Evolutionary conservation across 1,140 invertebrate species (phyloP), one percentile per base, ranked within the genome.

Genomic region (Drosophila sp.): DNA sequence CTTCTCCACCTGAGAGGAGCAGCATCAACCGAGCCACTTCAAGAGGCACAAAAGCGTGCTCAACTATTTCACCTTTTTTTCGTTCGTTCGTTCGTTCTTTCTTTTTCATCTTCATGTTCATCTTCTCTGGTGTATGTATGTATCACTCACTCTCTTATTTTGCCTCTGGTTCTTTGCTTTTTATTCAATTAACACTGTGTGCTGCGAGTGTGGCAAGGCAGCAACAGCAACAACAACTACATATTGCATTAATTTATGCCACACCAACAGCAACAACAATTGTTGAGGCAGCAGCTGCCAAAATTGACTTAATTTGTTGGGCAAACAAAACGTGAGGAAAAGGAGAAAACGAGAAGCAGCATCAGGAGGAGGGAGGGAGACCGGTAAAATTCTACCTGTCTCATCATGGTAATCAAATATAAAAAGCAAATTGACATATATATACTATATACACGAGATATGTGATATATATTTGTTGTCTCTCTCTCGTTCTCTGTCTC

Each of bases 31-130:
- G 30, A 23, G 32, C 30, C 32, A 58, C 56, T 58, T 58, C n/a
- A 38, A 57, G 32, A 33, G 66, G 72, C 74, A 62, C 75, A 66
- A 71, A 77, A 55, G 63, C 63, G 63, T 65, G 63, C 54, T 79
- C 75, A 76, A 79, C 76, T 72, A 76, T 79, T 77, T 77, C 74
- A 38, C 74, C 72, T 74, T 77, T 68, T 77, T 47, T 71, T 77
- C 64, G 65, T 70, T 71, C 61, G 71, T 77, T 76, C 54, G 61
- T 75, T 58, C 61, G 33, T 47, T 60, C n/a, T 55, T 55, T 41
- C 8, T 33, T 56, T 47, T 41, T 44, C 66, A 73, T 74, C 73
- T 65, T 70, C 56, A 33, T 66, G 58, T 67, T 75, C 38, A 58
- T 75, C 57, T 75, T 74, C 72, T 47, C 41, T 55, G 73, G 35